Conservation (phyloP, 2,797 vertebrate genomes). For the Macropus fuliginosus region DNA sequence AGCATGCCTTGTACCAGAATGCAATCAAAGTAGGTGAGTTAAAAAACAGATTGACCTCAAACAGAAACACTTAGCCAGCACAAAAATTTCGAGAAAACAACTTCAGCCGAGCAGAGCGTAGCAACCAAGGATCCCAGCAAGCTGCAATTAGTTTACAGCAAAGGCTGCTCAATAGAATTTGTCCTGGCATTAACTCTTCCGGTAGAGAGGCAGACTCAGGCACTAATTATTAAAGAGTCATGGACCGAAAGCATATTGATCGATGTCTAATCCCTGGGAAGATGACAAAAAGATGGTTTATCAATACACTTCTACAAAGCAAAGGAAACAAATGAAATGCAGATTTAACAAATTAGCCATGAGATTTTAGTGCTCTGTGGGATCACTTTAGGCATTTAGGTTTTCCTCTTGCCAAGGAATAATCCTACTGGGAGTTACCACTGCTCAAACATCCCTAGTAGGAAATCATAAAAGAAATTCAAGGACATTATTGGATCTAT, state of each 20-base stretch:
- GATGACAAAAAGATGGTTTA: constrained; percentile 71
- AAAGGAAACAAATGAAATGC: constrained; percentile 78
- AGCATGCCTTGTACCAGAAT: constrained; percentile 12
- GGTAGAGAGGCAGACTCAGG: constrained; percentile 52
- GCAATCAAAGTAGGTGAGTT: constrained; percentile 52
- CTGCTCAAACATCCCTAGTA: constrained; percentile 65
- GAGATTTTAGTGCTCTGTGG: constrained; percentile 80
- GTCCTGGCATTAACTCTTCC: constrained; percentile 74
- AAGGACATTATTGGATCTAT: constrained; percentile 59
- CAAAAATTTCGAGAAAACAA: constrained; percentile 73
- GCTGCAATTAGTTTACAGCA: constrained; percentile 68
- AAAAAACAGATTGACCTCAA: constrained; percentile 53
- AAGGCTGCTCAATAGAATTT: constrained; percentile 63
- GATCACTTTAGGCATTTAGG: constrained; percentile 75
- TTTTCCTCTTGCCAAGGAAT: constrained; percentile 77
- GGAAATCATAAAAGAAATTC: constrained; percentile 70
- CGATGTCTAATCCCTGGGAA: constrained; percentile 68
- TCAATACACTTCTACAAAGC: constrained; percentile 79
- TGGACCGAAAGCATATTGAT: constrained; percentile 76
- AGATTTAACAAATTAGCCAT: constrained; percentile 83
- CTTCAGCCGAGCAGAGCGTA: constrained; percentile 69
- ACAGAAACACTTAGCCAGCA: constrained; percentile 48
- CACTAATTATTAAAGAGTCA: constrained; percentile 73
- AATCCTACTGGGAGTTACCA: constrained; percentile 76
- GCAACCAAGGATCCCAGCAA: constrained; percentile 55